These are phyloP conservation scores for Pararge aegeria DNA, from an alignment of 1,140 invertebrate genomes.

Conservation along the genomic window DNA sequence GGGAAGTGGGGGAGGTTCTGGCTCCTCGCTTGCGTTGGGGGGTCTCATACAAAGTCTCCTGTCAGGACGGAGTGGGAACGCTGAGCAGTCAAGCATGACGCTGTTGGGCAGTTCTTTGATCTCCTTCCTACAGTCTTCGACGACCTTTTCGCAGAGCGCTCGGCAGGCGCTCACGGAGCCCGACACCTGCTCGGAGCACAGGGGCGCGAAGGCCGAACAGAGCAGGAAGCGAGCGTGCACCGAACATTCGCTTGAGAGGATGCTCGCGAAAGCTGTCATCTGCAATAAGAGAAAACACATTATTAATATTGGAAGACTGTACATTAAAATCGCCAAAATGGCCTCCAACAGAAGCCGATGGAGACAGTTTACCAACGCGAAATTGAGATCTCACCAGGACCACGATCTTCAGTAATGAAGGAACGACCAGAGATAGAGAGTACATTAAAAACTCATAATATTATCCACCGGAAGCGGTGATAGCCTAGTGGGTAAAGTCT, in stretches of 20 bases:
- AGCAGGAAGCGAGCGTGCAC: slow-evolving; percentile 92
- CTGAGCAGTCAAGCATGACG: slow-evolving; percentile 91
- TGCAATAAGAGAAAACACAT: slow-evolving; percentile 72
- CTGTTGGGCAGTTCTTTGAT: slow-evolving; percentile 83
- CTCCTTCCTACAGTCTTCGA: slow-evolving; percentile 87
- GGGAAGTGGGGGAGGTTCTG: slow-evolving; percentile 54
- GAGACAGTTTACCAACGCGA: too few relatives aligned
- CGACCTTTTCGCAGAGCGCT: slow-evolving; percentile 90
- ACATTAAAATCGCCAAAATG: too few relatives aligned
- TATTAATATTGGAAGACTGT: slow-evolving; percentile 6
- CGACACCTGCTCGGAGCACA: slow-evolving; percentile 93
- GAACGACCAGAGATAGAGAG: too few relatives aligned
- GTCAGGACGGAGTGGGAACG: slow-evolving; percentile 78
- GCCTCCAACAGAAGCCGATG: too few relatives aligned
- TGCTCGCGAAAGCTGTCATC: slow-evolving; percentile 87
- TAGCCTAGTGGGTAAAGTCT: too few relatives aligned
- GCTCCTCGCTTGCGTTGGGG: slow-evolving; percentile 64
- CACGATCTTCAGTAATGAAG: too few relatives aligned
- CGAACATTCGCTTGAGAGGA: slow-evolving; percentile 93
- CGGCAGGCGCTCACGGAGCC: slow-evolving; percentile 93
- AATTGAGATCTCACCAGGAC: too few relatives aligned
- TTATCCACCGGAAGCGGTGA: too few relatives aligned
- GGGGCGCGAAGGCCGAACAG: slow-evolving; percentile 94
- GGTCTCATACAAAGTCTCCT: slow-evolving; percentile 81
- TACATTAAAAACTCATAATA: too few relatives aligned